These are phyloP conservation scores for Oreochromis niloticus DNA, from an alignment of 2,113 vertebrate species.

Conservation along the genomic window DNA sequence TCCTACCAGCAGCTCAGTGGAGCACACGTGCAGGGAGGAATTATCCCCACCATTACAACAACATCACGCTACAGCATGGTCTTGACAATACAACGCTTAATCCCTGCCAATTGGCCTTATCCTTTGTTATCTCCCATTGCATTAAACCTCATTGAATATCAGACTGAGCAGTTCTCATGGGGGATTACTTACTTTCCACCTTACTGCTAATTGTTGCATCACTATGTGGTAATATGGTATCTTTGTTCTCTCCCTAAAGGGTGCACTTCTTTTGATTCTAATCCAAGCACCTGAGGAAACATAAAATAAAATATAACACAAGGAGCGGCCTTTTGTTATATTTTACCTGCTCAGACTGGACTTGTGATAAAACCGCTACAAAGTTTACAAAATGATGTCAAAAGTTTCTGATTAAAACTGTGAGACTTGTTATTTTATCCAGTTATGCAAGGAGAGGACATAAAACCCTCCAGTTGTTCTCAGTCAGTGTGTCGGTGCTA, in stretches of 20 bases:
- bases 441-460: not conserved
- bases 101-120: not conserved
- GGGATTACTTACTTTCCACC: not conserved
- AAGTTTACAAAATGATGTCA: not conserved
- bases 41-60: slow-evolving; percentile 20
- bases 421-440: not conserved
- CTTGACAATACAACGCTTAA: not conserved
- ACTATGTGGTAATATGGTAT: not conserved
- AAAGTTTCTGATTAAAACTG: not conserved
- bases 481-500: not conserved
- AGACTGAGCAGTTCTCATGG: not conserved
- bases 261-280: slow-evolving; percentile 3
- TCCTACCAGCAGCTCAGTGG: slow-evolving; percentile 20
- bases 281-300: slow-evolving; percentile 3
- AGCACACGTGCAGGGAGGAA: slow-evolving; percentile 28
- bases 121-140: not conserved
- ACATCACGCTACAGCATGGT: slow-evolving; percentile 13
- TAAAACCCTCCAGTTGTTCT: not conserved
- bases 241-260: slow-evolving; percentile 1
- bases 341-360: not conserved
- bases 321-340: not conserved
- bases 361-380: not conserved
- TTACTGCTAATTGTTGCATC: slow-evolving; percentile 15
- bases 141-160: slow-evolving; percentile 18
- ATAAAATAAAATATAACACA: not conserved